Conservation (phyloP, 2,113 vertebrate genomes). For the Zosterops lateralis region DNA sequence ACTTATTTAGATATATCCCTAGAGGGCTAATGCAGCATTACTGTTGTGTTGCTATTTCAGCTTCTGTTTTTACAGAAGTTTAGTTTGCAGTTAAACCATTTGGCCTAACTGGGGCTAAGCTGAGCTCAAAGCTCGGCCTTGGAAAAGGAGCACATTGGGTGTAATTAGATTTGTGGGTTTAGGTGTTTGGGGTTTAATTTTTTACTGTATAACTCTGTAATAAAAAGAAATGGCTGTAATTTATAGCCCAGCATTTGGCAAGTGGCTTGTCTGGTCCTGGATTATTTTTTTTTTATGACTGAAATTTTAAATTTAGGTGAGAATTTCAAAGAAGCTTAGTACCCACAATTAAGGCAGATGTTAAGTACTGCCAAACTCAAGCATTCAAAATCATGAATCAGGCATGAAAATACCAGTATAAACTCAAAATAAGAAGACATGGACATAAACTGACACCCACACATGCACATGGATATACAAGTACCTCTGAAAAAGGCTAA, state of each 20-base stretch:
- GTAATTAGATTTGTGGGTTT: conserved; percentile 63
- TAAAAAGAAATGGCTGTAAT: conserved; percentile 53
- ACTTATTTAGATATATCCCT: conserved; percentile 38
- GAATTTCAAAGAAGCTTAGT: conserved; percentile 31
- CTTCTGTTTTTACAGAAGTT: conserved; percentile 6
- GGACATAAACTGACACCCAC: background rate
- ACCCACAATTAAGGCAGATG: background rate
- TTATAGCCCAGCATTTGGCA: conserved; percentile 33
- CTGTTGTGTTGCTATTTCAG: background rate
- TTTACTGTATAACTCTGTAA: conserved; percentile 4
- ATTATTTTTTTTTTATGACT: background rate
- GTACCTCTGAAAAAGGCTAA: background rate
- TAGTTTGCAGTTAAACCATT: conserved; percentile 1
- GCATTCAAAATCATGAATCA: background rate
- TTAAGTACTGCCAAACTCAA: background rate
- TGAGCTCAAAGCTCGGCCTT: background rate
- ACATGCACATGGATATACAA: background rate
- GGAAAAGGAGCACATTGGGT: background rate
- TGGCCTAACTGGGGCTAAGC: background rate
- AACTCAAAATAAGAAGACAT: background rate
- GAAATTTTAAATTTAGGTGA: conserved; percentile 42
- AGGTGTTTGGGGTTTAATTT: conserved; percentile 40
- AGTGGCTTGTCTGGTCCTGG: background rate
- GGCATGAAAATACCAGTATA: background rate
- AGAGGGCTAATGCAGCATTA: background rate